Base-by-base conservation (phyloP, 2,797 vertebrate genomes). In the Huso huso region DNA sequence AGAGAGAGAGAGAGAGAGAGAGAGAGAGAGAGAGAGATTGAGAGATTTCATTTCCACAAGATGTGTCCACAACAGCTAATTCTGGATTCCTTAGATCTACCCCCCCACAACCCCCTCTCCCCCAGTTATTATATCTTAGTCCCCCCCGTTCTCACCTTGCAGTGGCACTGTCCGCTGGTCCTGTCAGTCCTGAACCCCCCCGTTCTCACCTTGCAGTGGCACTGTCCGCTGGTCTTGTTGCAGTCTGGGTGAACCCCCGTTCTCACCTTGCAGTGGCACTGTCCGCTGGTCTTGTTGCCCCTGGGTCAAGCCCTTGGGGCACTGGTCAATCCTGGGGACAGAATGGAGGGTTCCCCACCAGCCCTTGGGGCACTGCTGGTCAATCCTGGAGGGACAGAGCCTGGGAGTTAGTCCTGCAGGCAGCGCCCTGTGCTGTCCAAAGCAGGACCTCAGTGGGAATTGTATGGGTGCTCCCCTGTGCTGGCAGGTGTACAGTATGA, bases 321-420 rank as follows among this genome's bases (percentile, higher is more conserved):
- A 99, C 78, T 96, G 95, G 78, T 99, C 94, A 78, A 94, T 91
- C 87, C 96, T 99, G 74, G 55, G 83, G 52, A 72, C 49, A 71
- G 15, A 83, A n/a, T n/a, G n/a, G n/a, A n/a, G 93, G 93, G 80
- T 85, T 94, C 11, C 97, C 97, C 97, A 99, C 97, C 97, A 99
- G 15, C 97, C 96, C 71, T 94, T 89, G 0, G 97, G 97, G 75
- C 97, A 99, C 70, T 97, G 95, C 78, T 96, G 95, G 78, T 99
- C 94, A 78, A 94, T 91, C 87, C 96, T 99, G 74, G 62, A 78
- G 55, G 83, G 52, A 72, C 49, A 71, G 15, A 83, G 23, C 23
- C n/a, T n/a, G n/a, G n/a, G n/a, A n/a, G 9, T 55, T 2, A 55
- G 52, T 55, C 52, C 9, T 55, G 2, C 52, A 55, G 8, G 52